Conservation (phyloP, 1,140 invertebrate genomes). For the Tenebrio molitor region DNA sequence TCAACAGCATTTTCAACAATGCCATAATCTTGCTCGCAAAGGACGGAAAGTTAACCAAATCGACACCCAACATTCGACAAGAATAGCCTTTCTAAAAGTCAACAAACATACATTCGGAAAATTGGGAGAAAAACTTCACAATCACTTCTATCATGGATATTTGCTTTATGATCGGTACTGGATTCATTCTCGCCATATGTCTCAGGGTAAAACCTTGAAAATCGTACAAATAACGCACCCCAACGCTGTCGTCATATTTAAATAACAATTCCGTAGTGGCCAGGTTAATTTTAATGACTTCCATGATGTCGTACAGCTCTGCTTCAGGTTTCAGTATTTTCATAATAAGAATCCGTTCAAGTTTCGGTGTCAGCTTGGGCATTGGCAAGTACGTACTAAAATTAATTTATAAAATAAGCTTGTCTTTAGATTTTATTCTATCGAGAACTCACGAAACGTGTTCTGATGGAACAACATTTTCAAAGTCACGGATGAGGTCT, state of each 20-base stretch:
- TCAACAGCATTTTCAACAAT: not conserved
- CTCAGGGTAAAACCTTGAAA: not conserved
- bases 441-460: no score
- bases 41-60: conserved; percentile 18
- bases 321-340: not conserved
- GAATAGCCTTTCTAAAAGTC: conserved; percentile 18
- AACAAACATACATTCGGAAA: no score
- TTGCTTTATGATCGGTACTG: not conserved
- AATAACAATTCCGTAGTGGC: conserved; percentile 11
- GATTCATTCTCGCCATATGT: conserved; percentile 9
- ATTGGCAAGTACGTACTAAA: conserved; percentile 25
- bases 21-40: not conserved
- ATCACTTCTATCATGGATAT: not conserved
- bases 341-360: conserved; percentile 25
- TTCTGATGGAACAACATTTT: conserved; percentile 33
- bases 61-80: not conserved
- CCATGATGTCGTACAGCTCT: not conserved
- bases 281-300: conserved; percentile 5
- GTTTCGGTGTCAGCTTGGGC: not conserved
- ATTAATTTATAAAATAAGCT: not conserved
- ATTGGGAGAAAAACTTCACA: not conserved
- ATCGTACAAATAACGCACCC: conserved; percentile 7
- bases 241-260: conserved; percentile 6
- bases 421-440: no score
- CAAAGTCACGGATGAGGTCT: not conserved